Evolutionary conservation across 2,113 vertebrate genomes (phyloP).

Genomic region (pig (Sus scrofa)): DNA sequence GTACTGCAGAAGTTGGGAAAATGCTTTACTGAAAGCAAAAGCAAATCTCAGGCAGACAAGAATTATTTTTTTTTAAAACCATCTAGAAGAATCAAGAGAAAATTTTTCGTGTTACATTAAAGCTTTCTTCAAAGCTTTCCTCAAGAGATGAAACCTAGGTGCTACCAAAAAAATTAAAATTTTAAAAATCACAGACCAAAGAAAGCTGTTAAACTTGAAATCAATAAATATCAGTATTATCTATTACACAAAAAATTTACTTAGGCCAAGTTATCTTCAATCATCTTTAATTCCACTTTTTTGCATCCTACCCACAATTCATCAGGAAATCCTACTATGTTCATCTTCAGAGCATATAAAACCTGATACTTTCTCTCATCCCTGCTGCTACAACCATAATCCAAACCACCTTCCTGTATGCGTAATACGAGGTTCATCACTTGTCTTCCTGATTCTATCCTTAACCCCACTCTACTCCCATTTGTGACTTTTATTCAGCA

Average conservation of each 20-base stretch:
- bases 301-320: not conserved
- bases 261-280: not conserved
- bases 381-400: not conserved
- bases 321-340: not conserved
- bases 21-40: conserved; percentile 15
- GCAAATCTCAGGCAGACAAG: not conserved
- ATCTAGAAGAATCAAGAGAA: not conserved
- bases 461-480: not conserved
- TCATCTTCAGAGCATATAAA: not conserved
- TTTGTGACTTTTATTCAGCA: not conserved
- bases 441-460: not conserved
- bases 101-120: not conserved
- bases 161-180: not conserved
- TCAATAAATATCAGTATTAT: not conserved
- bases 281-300: not conserved
- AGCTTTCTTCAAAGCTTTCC: conserved; percentile 22
- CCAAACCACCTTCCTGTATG: not conserved
- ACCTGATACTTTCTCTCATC: not conserved
- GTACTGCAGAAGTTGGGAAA: not conserved
- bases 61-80: not conserved
- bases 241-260: not conserved
- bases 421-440: not conserved
- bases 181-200: not conserved
- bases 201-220: not conserved
- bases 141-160: conserved; percentile 6